A percentile compares a stretch with the other conserved stretches of the same genome.
Evolutionary conservation across 1,140 invertebrate genomes (phyloP).

Genomic region (Cydia amplana): DNA sequence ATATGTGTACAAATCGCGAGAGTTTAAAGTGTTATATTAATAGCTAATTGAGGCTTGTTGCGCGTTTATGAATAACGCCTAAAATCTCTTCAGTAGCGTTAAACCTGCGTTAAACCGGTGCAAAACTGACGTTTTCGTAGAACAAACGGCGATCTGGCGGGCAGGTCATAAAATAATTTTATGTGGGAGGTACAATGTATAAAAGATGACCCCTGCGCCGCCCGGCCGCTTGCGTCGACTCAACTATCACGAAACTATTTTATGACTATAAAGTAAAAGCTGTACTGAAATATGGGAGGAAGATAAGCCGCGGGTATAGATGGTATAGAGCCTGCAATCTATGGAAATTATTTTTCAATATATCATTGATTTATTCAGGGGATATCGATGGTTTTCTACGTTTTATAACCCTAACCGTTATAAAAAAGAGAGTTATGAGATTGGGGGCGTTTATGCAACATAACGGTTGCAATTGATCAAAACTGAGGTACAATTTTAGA

Average conservation of each 20-base stretch:
- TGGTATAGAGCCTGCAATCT: neutral
- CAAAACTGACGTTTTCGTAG: neutral
- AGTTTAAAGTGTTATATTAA: too few species aligned
- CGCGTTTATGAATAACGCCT: too few species aligned
- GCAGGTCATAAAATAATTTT: conserved; percentile 1
- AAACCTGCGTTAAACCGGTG: too few species aligned
- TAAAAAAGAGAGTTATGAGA: neutral
- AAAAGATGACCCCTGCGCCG: conserved; percentile 13
- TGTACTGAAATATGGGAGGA: conserved; percentile 15
- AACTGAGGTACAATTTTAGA: too few species aligned
- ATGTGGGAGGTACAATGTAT: conserved; percentile 22
- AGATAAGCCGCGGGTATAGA: conserved; percentile 7
- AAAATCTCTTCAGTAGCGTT: too few species aligned
- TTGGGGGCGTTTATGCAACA: neutral
- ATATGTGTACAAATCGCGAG: too few species aligned
- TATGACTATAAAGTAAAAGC: conserved; percentile 23
- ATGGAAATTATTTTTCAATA: conserved; percentile 21
- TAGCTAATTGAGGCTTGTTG: too few species aligned
- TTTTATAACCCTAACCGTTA: neutral
- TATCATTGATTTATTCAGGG: neutral
- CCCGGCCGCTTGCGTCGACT: neutral
- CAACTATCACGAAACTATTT: conserved; percentile 24
- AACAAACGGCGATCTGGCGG: neutral
- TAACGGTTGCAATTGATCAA: too few species aligned
- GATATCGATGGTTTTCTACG: neutral